phyloP scores from a whole-genome alignment of 2,888 invertebrate genomes.

The Lasiommata megera region DNA sequence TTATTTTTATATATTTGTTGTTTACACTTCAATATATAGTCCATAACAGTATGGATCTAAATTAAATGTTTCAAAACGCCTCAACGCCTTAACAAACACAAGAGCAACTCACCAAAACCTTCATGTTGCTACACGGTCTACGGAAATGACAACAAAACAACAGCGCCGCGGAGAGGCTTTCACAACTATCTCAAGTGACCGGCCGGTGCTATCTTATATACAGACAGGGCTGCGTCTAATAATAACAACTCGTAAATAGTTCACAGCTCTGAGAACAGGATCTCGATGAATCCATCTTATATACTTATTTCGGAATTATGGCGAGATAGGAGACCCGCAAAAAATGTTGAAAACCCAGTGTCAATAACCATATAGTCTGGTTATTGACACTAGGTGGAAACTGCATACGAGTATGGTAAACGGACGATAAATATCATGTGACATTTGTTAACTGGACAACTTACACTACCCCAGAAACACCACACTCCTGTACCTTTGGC shows the following conservation, averaged over 20 bases:
- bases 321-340: conserved; percentile 8
- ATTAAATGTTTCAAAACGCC: background rate
- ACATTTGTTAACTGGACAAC: no score
- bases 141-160: background rate
- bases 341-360: background rate
- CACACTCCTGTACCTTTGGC: no score
- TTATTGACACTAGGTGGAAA: no score
- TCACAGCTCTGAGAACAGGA: conserved; percentile 24
- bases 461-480: no score
- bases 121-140: conserved; percentile 45
- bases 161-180: conserved; percentile 14
- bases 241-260: conserved; percentile 18
- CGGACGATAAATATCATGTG: no score
- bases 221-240: conserved; percentile 23
- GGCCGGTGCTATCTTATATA: conserved; percentile 26
- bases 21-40: no score
- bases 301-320: conserved; percentile 18
- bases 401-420: no score
- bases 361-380: background rate
- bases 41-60: background rate
- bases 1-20: no score
- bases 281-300: conserved; percentile 14
- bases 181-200: conserved; percentile 16
- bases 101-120: conserved; percentile 52
- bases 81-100: conserved; percentile 11